Evolutionary conservation across 1,140 invertebrate genomes (phyloP).

Genomic region (Bursaphelenchus mucronatus): DNA sequence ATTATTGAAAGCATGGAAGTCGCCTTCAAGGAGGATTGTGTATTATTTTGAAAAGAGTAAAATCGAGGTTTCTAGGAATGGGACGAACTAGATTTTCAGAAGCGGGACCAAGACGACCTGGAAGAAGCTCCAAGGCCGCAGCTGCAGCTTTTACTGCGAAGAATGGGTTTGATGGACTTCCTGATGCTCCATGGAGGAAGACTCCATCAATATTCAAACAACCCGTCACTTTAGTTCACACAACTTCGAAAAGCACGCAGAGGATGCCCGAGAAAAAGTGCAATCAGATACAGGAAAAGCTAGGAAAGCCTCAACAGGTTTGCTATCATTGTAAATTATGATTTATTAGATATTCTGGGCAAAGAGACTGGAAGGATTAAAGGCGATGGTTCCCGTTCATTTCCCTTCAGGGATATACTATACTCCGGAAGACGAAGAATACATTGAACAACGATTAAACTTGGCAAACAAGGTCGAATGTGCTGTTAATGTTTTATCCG

Average conservation of each 20-base stretch:
- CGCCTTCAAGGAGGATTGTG: too few relatives aligned
- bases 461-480: slow-evolving; percentile 67
- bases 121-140: slow-evolving; percentile 20
- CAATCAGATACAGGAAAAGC: slow-evolving; percentile 67
- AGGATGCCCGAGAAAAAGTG: slow-evolving; percentile 59
- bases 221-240: slow-evolving; percentile 87
- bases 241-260: slow-evolving; percentile 68
- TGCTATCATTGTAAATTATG: not conserved
- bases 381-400: slow-evolving; percentile 66
- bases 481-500: slow-evolving; percentile 28
- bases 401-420: slow-evolving; percentile 68
- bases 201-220: slow-evolving; percentile 98
- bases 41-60: too few relatives aligned
- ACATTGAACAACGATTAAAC: slow-evolving; percentile 77
- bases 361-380: slow-evolving; percentile 83
- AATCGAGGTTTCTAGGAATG: slow-evolving; percentile 23
- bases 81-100: slow-evolving; percentile 47
- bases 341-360: slow-evolving; percentile 84
- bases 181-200: slow-evolving; percentile 89
- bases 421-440: slow-evolving; percentile 73
- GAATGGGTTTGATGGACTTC: slow-evolving; percentile 46
- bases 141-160: slow-evolving; percentile 17
- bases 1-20: too few relatives aligned
- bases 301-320: slow-evolving; percentile 70
- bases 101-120: slow-evolving; percentile 33